These are phyloP conservation scores for Caradrina kadenii DNA, from an alignment of 2,888 invertebrate species.

Conservation along the genomic window DNA sequence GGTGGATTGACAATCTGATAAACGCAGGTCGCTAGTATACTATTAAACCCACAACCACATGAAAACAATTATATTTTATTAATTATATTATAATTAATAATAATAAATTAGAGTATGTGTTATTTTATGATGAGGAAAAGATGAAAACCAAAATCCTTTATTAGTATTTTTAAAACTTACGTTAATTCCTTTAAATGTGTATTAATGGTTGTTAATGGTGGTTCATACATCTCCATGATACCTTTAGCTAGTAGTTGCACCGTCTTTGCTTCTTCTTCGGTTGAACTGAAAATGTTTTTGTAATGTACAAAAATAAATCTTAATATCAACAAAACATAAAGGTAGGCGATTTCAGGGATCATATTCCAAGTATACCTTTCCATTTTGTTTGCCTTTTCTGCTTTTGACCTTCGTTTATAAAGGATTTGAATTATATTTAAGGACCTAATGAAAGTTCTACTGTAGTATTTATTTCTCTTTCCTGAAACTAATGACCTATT, in stretches of 20 bases:
- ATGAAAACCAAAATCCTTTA: not conserved
- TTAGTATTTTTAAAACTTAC: conserved; percentile 74
- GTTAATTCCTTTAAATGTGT: conserved; percentile 87
- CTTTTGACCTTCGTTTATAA: not conserved
- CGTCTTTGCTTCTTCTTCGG: conserved; percentile 77
- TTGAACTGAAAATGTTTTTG: conserved; percentile 46
- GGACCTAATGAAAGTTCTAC: conserved; percentile 17
- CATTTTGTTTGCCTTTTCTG: conserved; percentile 26
- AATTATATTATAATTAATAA: no score
- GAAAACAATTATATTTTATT: no score
- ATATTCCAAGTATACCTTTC: conserved; percentile 21
- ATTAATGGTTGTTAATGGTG: conserved; percentile 85
- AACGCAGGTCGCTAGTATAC: no score
- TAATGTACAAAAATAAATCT: not conserved
- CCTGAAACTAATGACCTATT: conserved; percentile 27
- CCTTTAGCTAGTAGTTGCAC: conserved; percentile 83
- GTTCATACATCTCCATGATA: conserved; percentile 84
- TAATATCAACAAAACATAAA: conserved; percentile 8
- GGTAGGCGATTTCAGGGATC: not conserved
- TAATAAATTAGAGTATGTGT: no score
- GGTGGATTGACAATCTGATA: no score
- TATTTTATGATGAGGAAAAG: no score
- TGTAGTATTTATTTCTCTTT: not conserved
- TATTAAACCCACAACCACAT: no score
- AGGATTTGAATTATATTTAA: not conserved